Evolutionary conservation across 1,140 invertebrate species (phyloP), one percentile per base, ranked within the genome.

Genomic region (Dolichoris vasculosae): DNA sequence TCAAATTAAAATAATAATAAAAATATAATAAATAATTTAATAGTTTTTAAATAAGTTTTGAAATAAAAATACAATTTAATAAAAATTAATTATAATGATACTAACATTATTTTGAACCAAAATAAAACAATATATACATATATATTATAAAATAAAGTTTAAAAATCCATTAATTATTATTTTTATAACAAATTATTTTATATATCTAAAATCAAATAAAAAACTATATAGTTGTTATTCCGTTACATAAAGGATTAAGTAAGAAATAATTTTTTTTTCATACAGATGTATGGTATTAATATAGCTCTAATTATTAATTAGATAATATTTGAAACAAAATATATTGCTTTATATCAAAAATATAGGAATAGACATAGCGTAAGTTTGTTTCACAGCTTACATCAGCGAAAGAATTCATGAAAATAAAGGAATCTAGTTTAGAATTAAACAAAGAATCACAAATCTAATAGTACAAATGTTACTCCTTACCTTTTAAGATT

Each of bases 111-210:
- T 43, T 73, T 73, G n/a, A 73, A n/a, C 20, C 7, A 43, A 73
- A 73, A 73, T 13, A 73, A 26, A 43, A n/a, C n/a, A 73, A 35
- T 43, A 38, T 43, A 73, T 20, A 9, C 2, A 38, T 73, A 43
- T 73, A 73, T n/a, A n/a, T n/a, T n/a, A n/a, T n/a, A 73, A 43
- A 43, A 73, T 73, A 73, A 43, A 43, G 4, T 73, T n/a, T 40
- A 3, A 2, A 20, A 38, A 40, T 23, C 63, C 30, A 38, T 11
- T 43, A n/a, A 73, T n/a, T 73, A 26, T 73, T 43, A 26, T 43
- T 35, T 43, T 73, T 1, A 43, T n/a, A 20, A 3, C 20, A 17
- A 38, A 69, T 69, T 69, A 20, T 2, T 69, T 69, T 69, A 69
- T 38, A 69, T 38, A 7, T 38, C 13, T 6, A 69, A 69, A 69